Evolutionary conservation across 2,888 invertebrate genomes (phyloP), one percentile per base, ranked within the genome.

Genomic region (Serrognathus titanus): DNA sequence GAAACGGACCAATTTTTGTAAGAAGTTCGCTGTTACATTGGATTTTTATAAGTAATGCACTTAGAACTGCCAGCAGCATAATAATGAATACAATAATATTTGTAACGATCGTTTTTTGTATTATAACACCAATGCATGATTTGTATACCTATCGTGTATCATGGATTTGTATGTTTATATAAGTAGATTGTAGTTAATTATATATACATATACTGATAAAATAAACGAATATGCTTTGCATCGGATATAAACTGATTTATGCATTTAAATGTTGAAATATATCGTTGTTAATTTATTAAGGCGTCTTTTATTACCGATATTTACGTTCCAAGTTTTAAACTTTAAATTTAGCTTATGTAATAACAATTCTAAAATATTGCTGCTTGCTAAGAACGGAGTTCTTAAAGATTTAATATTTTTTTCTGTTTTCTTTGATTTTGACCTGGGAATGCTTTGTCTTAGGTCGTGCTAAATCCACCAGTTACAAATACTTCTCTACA

Each of bases 241-340:
- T 70, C 69, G 64, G 70, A 53, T 53, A 52, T 56, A 56, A 47
- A 72, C 71, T 73, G 73, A 73, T 69, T 69, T 69, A 71, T 60
- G 71, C 71, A 70, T 69, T 71, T 70, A 69, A 70, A 71, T 72
- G 71, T 72, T 73, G 69, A 71, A 73, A 72, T 73, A 74, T 72
- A 73, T 67, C 66, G 70, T 72, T 71, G 69, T 71, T 71, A 67
- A 70, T 70, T 67, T 67, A 64, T 60, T 60, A 55, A 54, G 41
- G 40, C n/a, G 8, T 52, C 43, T 51, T 48, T 57, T 20, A 48
- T 57, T 57, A 24, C 3, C 5, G 2, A 6, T 36, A 4, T 45
- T 36, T 7, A 36, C 20, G 3, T 8, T 24, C 5, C 46, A 20
- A 4, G 35, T 48, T 48, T n/a, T 20, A 1, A 31, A 31, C 24